Conservation (phyloP, 2,113 vertebrate species). For the Grus americana region DNA sequence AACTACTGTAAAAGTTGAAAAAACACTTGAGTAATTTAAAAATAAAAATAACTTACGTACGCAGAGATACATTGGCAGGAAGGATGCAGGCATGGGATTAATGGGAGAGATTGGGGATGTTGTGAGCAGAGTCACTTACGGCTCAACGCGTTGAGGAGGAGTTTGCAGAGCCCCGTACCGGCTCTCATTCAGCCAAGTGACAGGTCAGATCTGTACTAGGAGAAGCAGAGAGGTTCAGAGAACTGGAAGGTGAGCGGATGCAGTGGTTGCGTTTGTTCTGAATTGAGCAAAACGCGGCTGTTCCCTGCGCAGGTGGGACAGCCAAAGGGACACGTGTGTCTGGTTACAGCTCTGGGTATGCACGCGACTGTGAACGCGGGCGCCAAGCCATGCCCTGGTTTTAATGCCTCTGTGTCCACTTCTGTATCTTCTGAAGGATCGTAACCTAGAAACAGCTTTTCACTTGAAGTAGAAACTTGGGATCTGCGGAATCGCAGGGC, state of each 20-base stretch:
- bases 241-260: not conserved
- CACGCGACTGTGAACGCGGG: fast-evolving
- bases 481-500: not conserved
- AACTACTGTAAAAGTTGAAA: not conserved
- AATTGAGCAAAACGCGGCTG: not conserved
- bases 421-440: not conserved
- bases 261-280: not conserved
- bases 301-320: not conserved
- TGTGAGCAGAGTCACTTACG: not conserved
- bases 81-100: not conserved
- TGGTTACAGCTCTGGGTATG: not conserved
- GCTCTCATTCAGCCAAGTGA: not conserved
- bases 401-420: not conserved
- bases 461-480: not conserved
- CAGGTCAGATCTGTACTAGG: not conserved
- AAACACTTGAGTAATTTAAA: not conserved
- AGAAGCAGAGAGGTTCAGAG: not conserved
- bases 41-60: not conserved
- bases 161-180: not conserved
- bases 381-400: not conserved
- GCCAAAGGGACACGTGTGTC: not conserved
- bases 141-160: not conserved
- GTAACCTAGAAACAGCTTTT: not conserved
- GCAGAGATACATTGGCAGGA: not conserved
- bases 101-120: not conserved